Evolutionary conservation across 2,797 vertebrate genomes (phyloP).

Genomic region (Urocyon cinereoargenteus): DNA sequence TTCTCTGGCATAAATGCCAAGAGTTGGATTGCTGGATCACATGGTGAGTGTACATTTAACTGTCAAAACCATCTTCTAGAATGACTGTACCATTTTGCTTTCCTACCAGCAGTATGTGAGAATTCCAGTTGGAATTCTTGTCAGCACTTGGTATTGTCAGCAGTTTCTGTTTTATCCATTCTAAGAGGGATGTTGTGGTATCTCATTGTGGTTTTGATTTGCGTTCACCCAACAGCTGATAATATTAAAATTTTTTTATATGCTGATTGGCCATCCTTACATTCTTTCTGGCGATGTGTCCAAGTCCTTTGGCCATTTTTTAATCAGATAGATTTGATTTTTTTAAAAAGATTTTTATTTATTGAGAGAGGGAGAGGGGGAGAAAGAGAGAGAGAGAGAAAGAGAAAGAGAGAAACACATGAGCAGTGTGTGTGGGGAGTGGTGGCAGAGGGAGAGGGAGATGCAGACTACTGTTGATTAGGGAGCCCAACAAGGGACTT

Average conservation of each 20-base stretch:
- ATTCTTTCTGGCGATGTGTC: not conserved
- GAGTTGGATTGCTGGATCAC: not conserved
- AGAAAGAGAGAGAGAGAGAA: too few species aligned
- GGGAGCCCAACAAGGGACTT: too few species aligned
- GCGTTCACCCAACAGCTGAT: not conserved
- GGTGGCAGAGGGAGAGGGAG: too few species aligned
- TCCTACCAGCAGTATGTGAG: not conserved
- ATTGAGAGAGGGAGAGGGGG: too few species aligned
- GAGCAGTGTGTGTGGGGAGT: too few species aligned
- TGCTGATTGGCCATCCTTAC: not conserved
- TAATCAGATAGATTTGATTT: not conserved
- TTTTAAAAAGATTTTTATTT: not conserved
- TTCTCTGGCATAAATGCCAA: constrained; percentile 8
- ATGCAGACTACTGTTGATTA: too few species aligned
- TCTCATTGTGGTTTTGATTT: not conserved
- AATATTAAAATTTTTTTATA: not conserved
- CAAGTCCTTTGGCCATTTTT: not conserved
- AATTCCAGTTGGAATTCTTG: not conserved
- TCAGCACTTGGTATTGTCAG: not conserved
- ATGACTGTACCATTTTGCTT: not conserved
- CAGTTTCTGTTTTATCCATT: constrained; percentile 11
- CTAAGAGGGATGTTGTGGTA: not conserved
- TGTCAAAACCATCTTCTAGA: not conserved
- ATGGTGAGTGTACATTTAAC: not conserved
- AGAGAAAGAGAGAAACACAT: too few species aligned